These are phyloP conservation scores for Sphenodon punctatus DNA, from an alignment of 2,797 vertebrate genomes.

Conservation along the genomic window DNA sequence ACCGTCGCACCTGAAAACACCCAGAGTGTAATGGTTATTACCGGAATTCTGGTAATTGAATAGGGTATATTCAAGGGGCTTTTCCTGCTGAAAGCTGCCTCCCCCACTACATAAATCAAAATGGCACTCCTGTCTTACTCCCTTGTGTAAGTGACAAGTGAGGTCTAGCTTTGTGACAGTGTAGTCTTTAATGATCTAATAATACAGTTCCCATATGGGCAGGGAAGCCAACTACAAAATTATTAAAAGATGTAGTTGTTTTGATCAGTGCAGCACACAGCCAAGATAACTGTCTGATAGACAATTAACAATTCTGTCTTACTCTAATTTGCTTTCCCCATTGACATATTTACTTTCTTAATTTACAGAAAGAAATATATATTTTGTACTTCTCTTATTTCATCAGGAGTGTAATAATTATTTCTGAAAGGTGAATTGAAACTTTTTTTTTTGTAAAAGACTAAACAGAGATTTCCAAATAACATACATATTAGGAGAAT, in stretches of 20 bases:
- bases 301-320: not conserved
- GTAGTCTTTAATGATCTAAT: not conserved
- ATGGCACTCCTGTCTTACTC: too few species aligned
- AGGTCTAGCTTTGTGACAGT: not conserved
- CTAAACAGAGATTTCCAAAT: not conserved
- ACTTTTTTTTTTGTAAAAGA: not conserved
- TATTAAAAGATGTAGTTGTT: not conserved
- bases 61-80: too few species aligned
- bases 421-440: not conserved
- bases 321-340: not conserved
- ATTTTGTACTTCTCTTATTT: not conserved
- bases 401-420: not conserved
- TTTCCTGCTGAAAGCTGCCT: too few species aligned
- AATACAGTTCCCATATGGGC: not conserved
- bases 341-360: not conserved
- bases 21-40: too few species aligned
- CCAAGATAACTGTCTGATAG: not conserved
- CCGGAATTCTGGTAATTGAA: too few species aligned
- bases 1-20: too few species aligned
- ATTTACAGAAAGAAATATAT: not conserved
- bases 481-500: not conserved
- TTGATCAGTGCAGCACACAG: slow-evolving; percentile 11
- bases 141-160: not conserved
- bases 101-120: too few species aligned
- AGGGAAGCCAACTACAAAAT: not conserved